Conservation (phyloP, 2,797 vertebrate genomes). For the Eulemur albifrons region DNA sequence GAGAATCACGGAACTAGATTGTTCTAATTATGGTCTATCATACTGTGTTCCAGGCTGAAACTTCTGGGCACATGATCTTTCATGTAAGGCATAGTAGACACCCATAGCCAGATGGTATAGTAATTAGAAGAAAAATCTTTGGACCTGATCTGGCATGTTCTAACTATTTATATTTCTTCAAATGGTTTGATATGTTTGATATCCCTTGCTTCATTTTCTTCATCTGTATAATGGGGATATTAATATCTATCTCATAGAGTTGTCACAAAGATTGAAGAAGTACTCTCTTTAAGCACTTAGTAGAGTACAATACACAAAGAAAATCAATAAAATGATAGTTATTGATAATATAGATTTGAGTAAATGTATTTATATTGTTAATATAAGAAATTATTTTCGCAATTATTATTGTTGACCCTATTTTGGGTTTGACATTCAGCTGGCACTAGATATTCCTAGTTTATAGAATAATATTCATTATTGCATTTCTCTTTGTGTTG, state of each 20-base stretch:
- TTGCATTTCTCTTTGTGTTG: neutral
- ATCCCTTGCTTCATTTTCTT: neutral
- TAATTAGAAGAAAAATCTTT: neutral
- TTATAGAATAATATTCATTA: neutral
- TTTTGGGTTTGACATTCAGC: neutral
- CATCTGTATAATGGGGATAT: neutral
- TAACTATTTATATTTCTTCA: neutral
- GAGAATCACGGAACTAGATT: neutral
- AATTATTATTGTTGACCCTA: neutral
- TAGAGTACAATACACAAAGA: neutral
- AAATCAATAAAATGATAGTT: neutral
- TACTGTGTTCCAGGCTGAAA: neutral
- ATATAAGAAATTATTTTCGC: neutral
- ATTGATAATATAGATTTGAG: neutral
- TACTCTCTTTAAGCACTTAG: neutral
- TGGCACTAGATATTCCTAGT: neutral
- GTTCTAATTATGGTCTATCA: neutral
- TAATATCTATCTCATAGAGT: neutral
- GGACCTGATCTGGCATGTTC: neutral
- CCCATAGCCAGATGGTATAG: neutral
- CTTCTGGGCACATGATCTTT: neutral
- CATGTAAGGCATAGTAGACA: neutral
- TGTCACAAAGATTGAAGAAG: neutral
- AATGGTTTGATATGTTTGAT: neutral
- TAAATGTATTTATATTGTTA: neutral